A percentile compares a stretch with the other conserved stretches of the same genome.
These are phyloP conservation scores for Cataglyphis hispanica DNA, from an alignment of 1,140 invertebrate species.

Conservation along the genomic window DNA sequence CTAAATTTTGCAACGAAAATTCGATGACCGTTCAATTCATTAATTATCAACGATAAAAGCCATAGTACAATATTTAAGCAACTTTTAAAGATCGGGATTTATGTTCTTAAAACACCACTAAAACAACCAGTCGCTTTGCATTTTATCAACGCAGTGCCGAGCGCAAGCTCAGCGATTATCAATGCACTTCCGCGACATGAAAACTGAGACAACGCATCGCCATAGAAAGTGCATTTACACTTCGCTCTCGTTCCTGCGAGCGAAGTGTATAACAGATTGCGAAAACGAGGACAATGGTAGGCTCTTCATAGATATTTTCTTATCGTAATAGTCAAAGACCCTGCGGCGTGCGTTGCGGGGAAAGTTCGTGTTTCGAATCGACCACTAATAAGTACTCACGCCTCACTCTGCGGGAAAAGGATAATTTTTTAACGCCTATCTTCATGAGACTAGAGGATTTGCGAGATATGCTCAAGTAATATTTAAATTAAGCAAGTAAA, in stretches of 20 bases:
- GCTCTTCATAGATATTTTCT: conserved; percentile 64
- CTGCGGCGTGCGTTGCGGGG: not conserved
- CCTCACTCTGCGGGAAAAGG: not conserved
- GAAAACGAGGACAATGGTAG: conserved; percentile 62
- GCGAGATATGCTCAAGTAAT: conserved; percentile 26
- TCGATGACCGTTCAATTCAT: not conserved
- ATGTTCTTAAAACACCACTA: not conserved
- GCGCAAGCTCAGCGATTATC: conserved; percentile 36
- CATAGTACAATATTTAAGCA: not conserved
- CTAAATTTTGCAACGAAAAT: not conserved
- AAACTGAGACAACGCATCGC: conserved; percentile 47
- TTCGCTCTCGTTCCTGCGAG: conserved; percentile 65
- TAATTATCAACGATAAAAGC: conserved; percentile 22
- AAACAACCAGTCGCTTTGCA: not conserved
- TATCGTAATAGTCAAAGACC: conserved; percentile 61
- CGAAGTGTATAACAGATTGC: conserved; percentile 71
- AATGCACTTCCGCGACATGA: conserved; percentile 68
- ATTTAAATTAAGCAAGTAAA: conserved; percentile 39
- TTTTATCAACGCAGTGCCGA: conserved; percentile 61
- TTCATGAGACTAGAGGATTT: conserved; percentile 2
- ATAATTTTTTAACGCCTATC: not conserved
- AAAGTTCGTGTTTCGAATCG: conserved; percentile 55
- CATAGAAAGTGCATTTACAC: conserved; percentile 69
- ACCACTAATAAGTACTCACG: conserved; percentile 39
- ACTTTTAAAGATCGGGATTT: not conserved